phyloP scores from a whole-genome alignment of 2,888 invertebrate species.

The Ennomos erosarius region DNA sequence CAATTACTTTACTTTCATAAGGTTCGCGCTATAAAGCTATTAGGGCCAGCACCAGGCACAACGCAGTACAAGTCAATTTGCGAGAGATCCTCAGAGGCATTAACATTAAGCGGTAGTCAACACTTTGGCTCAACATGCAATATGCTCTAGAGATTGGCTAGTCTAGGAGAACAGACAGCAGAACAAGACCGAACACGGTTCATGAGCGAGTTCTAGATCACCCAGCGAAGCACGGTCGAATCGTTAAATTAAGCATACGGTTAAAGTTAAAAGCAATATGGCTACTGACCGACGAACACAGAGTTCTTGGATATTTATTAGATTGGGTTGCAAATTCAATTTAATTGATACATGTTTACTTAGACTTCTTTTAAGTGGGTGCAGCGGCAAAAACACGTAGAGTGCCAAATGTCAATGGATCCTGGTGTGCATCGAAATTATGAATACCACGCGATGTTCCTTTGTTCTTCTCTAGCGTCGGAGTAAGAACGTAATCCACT shows the following conservation, averaged over 20 bases:
- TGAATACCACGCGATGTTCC: too few relatives aligned
- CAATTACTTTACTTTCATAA: conserved; percentile 36
- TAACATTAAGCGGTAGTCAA: conserved; percentile 45
- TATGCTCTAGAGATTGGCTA: conserved; percentile 2
- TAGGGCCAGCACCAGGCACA: conserved; percentile 49
- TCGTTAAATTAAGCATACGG: conserved; percentile 39
- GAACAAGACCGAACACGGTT: conserved; percentile 24
- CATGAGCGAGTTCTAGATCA: conserved; percentile 35
- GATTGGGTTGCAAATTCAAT: conserved; percentile 15
- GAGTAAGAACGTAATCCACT: too few relatives aligned
- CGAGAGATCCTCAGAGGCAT: conserved; percentile 39
- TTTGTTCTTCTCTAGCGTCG: too few relatives aligned
- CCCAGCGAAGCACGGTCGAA: conserved; percentile 34
- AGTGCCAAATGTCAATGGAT: too few relatives aligned
- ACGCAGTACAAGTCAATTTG: conserved; percentile 61
- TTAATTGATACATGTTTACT: conserved; percentile 10
- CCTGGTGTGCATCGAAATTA: too few relatives aligned
- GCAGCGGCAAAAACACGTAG: too few relatives aligned
- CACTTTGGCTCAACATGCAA: conserved; percentile 19
- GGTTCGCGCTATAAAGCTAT: conserved; percentile 45
- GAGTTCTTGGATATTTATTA: conserved; percentile 31
- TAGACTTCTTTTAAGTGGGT: too few relatives aligned
- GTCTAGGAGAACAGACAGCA: conserved; percentile 11
- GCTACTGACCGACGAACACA: conserved; percentile 34
- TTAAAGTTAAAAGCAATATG: conserved; percentile 40